Conservation (phyloP, 1,140 invertebrate genomes). For the Aporrectodea caliginosa region DNA sequence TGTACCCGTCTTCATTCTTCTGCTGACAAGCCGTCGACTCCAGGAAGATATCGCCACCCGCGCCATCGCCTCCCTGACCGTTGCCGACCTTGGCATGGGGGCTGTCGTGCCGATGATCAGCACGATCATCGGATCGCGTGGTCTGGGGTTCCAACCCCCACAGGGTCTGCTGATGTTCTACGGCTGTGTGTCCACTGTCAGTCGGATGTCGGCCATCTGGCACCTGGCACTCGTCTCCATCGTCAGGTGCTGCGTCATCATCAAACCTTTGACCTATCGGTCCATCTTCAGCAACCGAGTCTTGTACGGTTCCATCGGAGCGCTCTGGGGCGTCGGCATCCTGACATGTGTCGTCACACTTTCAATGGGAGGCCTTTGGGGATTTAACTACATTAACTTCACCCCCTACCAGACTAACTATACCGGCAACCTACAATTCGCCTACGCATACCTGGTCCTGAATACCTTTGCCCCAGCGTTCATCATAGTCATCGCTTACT, state of each 20-base stretch:
- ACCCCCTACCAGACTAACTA: not conserved
- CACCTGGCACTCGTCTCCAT: not conserved
- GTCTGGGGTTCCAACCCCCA: not conserved
- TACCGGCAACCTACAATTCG: no score
- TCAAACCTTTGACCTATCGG: not conserved
- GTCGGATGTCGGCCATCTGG: not conserved
- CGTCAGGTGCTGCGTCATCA: not conserved
- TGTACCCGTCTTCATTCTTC: not conserved
- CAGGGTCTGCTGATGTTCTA: not conserved
- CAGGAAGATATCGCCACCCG: not conserved
- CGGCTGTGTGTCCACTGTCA: not conserved
- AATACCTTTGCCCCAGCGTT: not conserved
- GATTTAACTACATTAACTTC: not conserved
- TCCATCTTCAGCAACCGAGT: not conserved
- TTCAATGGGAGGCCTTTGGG: not conserved
- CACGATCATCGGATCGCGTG: not conserved
- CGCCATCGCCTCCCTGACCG: not conserved
- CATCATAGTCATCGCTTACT: not conserved
- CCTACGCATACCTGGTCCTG: not conserved
- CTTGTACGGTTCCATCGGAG: not conserved
- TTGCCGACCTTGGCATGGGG: not conserved
- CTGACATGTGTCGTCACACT: not conserved
- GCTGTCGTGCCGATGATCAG: not conserved
- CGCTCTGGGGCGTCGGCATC: not conserved
- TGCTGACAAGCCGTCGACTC: not conserved